A percentile compares a stretch with the other conserved stretches of the same genome.
These are phyloP conservation scores for Leuctra nigra DNA, from an alignment of 2,888 invertebrate genomes.

Conservation along the genomic window DNA sequence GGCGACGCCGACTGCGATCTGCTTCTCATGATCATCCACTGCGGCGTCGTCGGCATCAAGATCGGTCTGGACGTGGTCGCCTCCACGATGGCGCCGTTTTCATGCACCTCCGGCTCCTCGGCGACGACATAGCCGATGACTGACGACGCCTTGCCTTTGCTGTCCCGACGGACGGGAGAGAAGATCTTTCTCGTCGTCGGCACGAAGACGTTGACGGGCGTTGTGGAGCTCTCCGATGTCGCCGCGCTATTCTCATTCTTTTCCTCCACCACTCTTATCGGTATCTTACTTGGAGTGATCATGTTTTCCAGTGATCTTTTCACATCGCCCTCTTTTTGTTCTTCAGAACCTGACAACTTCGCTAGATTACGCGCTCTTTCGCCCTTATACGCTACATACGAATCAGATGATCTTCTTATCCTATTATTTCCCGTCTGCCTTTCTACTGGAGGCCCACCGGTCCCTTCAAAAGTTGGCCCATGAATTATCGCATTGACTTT, in stretches of 20 bases:
- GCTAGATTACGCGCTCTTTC: too few species aligned
- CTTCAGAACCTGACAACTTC: too few species aligned
- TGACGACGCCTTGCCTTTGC: slow-evolving; percentile 47
- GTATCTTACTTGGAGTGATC: too few species aligned
- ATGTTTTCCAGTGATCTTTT: too few species aligned
- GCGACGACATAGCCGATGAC: slow-evolving; percentile 45
- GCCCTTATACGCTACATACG: slow-evolving; percentile 19
- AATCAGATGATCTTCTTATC: slow-evolving; percentile 21
- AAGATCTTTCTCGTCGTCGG: slow-evolving; percentile 76
- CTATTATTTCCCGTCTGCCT: too few species aligned
- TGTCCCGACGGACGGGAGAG: slow-evolving; percentile 57
- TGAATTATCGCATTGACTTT: too few species aligned
- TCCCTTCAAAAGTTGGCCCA: too few species aligned
- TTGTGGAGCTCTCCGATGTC: neutral
- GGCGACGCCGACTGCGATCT: slow-evolving; percentile 32
- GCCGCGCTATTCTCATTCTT: neutral
- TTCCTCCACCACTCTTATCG: too few species aligned
- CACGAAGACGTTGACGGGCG: slow-evolving; percentile 58
- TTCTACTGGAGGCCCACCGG: neutral
- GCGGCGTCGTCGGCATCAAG: slow-evolving; percentile 18
- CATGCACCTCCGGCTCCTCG: slow-evolving; percentile 36
- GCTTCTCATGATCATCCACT: slow-evolving; percentile 28
- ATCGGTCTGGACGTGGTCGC: neutral
- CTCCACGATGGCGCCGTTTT: neutral
- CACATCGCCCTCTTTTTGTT: too few species aligned